phyloP scores from a whole-genome alignment of 1,140 invertebrate species.

The Tetramorium simillimum region DNA sequence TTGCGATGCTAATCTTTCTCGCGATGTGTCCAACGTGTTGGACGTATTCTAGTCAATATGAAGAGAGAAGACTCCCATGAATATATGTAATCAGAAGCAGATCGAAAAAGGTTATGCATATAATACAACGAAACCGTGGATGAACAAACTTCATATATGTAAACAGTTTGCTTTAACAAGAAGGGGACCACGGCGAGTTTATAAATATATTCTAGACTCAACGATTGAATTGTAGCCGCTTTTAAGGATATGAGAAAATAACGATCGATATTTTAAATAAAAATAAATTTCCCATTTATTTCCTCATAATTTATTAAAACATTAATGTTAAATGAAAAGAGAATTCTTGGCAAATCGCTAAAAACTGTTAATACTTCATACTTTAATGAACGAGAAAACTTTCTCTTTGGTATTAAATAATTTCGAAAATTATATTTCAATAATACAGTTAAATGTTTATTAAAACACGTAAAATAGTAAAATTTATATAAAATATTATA shows the following conservation, averaged over 20 bases:
- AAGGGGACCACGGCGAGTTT: conserved; percentile 71
- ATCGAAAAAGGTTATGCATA: conserved; percentile 25
- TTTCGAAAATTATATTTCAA: not conserved
- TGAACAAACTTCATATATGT: conserved; percentile 14
- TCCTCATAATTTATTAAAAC: not conserved
- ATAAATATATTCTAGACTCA: conserved; percentile 12
- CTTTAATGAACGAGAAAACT: not conserved
- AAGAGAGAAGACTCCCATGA: conserved; percentile 4
- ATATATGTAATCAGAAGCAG: conserved; percentile 7
- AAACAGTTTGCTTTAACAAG: conserved; percentile 27
- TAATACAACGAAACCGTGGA: conserved; percentile 70
- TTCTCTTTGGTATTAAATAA: not conserved
- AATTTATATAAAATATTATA: not conserved
- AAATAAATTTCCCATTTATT: not conserved
- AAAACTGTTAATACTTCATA: not conserved
- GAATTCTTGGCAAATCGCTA: not conserved
- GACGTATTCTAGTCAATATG: conserved; percentile 65
- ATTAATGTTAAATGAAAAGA: not conserved
- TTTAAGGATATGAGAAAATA: not conserved
- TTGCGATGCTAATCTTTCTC: not conserved
- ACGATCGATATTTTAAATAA: not conserved
- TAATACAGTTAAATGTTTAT: not conserved
- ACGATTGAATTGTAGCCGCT: conserved; percentile 24
- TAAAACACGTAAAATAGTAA: not conserved
- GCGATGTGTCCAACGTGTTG: not conserved